phyloP scores from a whole-genome alignment of 2,888 invertebrate species.

The Steinernema carpocapsae region DNA sequence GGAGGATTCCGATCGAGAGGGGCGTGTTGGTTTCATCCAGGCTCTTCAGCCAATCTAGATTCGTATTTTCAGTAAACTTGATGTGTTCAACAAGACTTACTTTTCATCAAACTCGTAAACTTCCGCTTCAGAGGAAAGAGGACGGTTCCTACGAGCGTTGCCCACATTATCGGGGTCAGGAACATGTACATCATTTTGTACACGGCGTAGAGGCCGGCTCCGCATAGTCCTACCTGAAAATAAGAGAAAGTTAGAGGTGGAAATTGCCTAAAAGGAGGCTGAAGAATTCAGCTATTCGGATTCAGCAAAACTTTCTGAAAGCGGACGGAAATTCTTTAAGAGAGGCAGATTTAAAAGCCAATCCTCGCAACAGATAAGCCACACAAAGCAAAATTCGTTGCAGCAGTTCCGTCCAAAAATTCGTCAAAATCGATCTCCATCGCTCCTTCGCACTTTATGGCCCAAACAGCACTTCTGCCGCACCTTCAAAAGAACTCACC shows the following conservation, averaged over 20 bases:
- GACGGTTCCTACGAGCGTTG: constrained; percentile 91
- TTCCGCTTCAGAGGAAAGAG: constrained; percentile 71
- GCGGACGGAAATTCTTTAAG: too few species aligned
- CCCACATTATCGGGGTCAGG: constrained; percentile 90
- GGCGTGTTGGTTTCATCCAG: constrained; percentile 70
- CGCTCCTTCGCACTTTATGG: too few species aligned
- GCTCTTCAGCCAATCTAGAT: constrained; percentile 63
- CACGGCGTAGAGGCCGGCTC: constrained; percentile 78
- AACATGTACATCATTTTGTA: constrained; percentile 73
- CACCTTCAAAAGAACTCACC: constrained; percentile 46
- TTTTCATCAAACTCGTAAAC: constrained; percentile 39
- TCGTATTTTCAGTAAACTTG: too few species aligned
- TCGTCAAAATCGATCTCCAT: too few species aligned
- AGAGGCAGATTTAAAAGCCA: too few species aligned
- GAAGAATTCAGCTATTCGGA: too few species aligned
- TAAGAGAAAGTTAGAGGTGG: not conserved
- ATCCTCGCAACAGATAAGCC: too few species aligned
- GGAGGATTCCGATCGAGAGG: constrained; percentile 70
- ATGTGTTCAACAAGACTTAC: constrained; percentile 26
- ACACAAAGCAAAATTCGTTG: too few species aligned
- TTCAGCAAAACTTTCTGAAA: too few species aligned
- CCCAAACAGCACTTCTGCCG: too few species aligned
- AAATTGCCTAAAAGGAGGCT: too few species aligned
- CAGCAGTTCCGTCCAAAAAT: too few species aligned
- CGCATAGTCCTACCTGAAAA: constrained; percentile 59